Percentiles rank a stretch among this genome's conserved stretches.
Evolutionary conservation across 2,797 vertebrate species (phyloP).

Genomic region (Nannoperca australis): DNA sequence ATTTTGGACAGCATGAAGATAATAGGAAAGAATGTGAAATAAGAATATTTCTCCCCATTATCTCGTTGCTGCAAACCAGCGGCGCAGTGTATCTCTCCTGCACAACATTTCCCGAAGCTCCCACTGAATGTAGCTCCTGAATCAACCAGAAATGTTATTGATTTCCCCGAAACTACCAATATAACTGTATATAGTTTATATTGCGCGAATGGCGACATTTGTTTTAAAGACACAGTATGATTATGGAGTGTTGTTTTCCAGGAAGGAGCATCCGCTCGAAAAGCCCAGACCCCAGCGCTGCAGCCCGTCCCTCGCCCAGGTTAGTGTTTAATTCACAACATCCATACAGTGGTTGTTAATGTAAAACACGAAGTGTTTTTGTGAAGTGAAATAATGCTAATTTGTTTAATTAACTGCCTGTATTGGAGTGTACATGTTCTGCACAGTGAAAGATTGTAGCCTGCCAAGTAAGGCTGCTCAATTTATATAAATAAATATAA

Average conservation of each 20-base stretch:
- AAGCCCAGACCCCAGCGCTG: slow-evolving; percentile 94
- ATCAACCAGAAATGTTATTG: too few species aligned
- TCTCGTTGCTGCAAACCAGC: too few species aligned
- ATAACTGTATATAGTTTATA: too few species aligned
- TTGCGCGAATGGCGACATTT: neutral
- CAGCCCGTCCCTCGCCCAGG: slow-evolving; percentile 98
- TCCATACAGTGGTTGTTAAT: too few species aligned
- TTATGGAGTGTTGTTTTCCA: slow-evolving; percentile 71
- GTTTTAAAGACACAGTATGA: neutral
- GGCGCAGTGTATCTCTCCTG: too few species aligned
- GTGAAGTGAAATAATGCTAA: neutral
- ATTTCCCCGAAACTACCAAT: too few species aligned
- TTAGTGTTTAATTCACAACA: slow-evolving; percentile 59
- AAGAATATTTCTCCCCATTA: too few species aligned
- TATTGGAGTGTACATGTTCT: neutral
- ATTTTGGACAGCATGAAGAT: too few species aligned
- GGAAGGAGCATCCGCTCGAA: slow-evolving; percentile 98
- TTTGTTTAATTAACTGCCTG: neutral
- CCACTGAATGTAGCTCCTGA: too few species aligned
- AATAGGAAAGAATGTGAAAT: too few species aligned
- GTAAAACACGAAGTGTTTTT: neutral
- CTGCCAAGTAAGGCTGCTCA: neutral
- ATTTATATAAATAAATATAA: too few species aligned
- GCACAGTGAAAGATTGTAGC: neutral
- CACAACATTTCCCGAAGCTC: too few species aligned